These are phyloP conservation scores for Germaria angustata DNA, from an alignment of 2,888 invertebrate genomes.

Conservation along the genomic window DNA sequence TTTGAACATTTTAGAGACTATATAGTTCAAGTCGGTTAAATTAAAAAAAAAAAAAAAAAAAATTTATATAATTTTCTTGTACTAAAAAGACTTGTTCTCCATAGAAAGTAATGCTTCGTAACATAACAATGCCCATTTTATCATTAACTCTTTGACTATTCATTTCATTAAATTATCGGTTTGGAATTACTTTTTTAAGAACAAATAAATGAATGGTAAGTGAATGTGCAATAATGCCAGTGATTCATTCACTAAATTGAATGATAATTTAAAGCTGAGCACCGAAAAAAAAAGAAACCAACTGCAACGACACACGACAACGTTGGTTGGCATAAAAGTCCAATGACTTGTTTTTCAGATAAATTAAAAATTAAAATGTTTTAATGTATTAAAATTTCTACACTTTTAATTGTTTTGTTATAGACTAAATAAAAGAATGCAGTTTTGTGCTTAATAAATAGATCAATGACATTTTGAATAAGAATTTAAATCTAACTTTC, in stretches of 20 bases:
- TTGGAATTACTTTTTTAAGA: background rate
- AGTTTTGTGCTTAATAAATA: background rate
- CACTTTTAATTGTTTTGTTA: background rate
- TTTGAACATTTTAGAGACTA: too few relatives aligned
- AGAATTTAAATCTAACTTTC: background rate
- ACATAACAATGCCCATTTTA: too few relatives aligned
- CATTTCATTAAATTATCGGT: background rate
- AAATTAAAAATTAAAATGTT: slow-evolving; percentile 3
- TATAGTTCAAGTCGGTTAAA: too few relatives aligned
- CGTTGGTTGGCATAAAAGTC: slow-evolving; percentile 12
- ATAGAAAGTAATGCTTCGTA: too few relatives aligned
- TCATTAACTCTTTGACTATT: background rate
- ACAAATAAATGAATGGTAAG: background rate
- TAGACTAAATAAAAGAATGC: background rate
- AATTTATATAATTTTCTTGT: too few relatives aligned
- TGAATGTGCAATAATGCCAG: slow-evolving; percentile 23
- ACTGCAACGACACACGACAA: slow-evolving; percentile 11
- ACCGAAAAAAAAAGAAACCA: background rate
- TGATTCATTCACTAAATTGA: slow-evolving; percentile 48
- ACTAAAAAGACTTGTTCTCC: too few relatives aligned
- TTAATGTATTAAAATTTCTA: background rate
- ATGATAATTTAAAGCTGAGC: slow-evolving; percentile 12
- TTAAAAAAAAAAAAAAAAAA: too few relatives aligned
- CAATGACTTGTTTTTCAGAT: slow-evolving; percentile 33
- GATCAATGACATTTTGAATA: background rate